Conservation (phyloP, 2,888 invertebrate genomes). For the Brachypalpus laphriformis region DNA sequence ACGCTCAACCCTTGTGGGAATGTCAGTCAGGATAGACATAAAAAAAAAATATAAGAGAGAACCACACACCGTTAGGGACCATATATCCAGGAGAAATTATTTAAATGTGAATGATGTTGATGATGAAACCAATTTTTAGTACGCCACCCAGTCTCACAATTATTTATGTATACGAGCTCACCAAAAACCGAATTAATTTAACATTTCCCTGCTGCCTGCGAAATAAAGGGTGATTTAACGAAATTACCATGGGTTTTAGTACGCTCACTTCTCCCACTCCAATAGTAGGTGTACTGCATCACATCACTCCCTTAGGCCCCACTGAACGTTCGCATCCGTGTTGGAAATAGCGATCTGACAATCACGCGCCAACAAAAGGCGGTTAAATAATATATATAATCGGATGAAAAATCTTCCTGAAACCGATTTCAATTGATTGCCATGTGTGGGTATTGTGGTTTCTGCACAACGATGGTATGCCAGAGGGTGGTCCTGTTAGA, state of each 20-base stretch:
- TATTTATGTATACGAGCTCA: constrained; percentile 24
- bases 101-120: constrained; percentile 57
- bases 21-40: constrained; percentile 24
- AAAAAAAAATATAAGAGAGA: neutral
- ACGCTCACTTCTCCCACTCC: neutral
- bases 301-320: constrained; percentile 4
- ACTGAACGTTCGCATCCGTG: constrained; percentile 6
- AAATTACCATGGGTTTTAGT: constrained; percentile 36
- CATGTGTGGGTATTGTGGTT: neutral
- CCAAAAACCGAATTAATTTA: constrained; percentile 53
- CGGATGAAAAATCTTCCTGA: constrained; percentile 21
- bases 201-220: constrained; percentile 13
- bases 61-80: constrained; percentile 39
- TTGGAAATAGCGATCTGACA: constrained; percentile 45
- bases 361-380: constrained; percentile 29
- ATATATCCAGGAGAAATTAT: constrained; percentile 45
- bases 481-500: constrained; percentile 20
- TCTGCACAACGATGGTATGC: constrained; percentile 1
- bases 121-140: constrained; percentile 43
- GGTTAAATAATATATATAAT: constrained; percentile 35
- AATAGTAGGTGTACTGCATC: constrained; percentile 2
- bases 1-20: neutral
- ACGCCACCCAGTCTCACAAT: constrained; percentile 18
- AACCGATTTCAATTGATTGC: constrained; percentile 39
- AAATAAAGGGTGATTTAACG: constrained; percentile 34